Base-by-base conservation (phyloP, 1,140 invertebrate species). In the Marisa cornuarietis region DNA sequence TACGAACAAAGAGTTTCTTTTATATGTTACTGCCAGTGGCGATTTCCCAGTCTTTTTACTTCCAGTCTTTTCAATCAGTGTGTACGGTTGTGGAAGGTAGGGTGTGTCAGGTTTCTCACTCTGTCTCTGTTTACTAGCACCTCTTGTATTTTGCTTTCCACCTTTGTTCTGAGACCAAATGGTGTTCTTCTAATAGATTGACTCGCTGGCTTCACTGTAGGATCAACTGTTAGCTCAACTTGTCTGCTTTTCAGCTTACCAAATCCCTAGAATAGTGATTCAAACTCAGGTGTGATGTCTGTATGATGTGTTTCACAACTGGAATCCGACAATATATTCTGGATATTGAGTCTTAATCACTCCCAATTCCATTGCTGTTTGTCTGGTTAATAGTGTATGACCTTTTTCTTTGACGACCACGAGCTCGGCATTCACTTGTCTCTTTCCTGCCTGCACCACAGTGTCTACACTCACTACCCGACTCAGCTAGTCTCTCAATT, bases 61-160 rank as follows among this genome's bases (percentile, higher is more conserved):
- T n/a, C n/a, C n/a, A n/a, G n/a, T n/a, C n/a, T n/a, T n/a, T n/a
- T n/a, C n/a, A n/a, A n/a, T n/a, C n/a, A n/a, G n/a, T n/a, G n/a
- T n/a, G n/a, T n/a, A n/a, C n/a, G n/a, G n/a, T n/a, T n/a, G n/a
- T n/a, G n/a, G n/a, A n/a, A n/a, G n/a, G n/a, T n/a, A n/a, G n/a
- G n/a, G n/a, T n/a, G n/a, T n/a, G n/a, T n/a, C n/a, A n/a, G n/a
- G n/a, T n/a, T n/a, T n/a, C n/a, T n/a, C n/a, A n/a, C n/a, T n/a
- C n/a, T n/a, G n/a, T n/a, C n/a, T n/a, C n/a, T n/a, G n/a, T 80
- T 18, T 49, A 83, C 78, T 65, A 83, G 20, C 24, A 83, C 66
- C 79, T 84, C 79, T 22, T 82, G 49, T 1, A 87, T 68, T 79
- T 87, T 82, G 18, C 74, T 54, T 66, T 83, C 79, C 14, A 86